Percentiles rank a stretch among this genome's conserved stretches.
Conservation (phyloP, 1,140 invertebrate genomes). For the Thaumetopoea pityocampa region DNA sequence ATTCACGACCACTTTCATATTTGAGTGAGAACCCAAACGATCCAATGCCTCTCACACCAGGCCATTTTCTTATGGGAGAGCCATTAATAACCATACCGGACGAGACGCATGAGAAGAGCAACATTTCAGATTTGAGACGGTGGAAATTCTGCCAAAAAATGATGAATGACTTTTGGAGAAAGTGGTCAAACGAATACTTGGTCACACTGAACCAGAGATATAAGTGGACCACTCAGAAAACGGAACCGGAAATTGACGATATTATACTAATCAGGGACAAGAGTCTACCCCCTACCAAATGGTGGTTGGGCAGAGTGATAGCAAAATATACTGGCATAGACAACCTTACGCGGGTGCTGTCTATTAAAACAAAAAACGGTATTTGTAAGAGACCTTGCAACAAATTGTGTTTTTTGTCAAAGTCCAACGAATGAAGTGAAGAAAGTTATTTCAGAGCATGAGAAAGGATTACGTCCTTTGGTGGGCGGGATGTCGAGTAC, state of each 20-base stretch:
- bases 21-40: slow-evolving; percentile 3
- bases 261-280: neutral
- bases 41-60: neutral
- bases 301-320: neutral
- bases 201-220: neutral
- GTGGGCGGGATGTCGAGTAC: too few species aligned
- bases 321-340: neutral
- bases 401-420: slow-evolving; percentile 8
- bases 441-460: too few species aligned
- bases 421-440: too few species aligned
- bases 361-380: slow-evolving; percentile 4
- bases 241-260: slow-evolving; percentile 1
- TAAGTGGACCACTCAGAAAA: neutral
- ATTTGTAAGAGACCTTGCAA: slow-evolving; percentile 2
- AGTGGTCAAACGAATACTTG: slow-evolving; percentile 1
- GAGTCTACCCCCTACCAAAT: slow-evolving; percentile 1
- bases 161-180: neutral
- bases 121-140: neutral
- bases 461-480: too few species aligned
- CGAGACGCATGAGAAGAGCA: neutral
- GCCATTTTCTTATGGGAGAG: slow-evolving; percentile 1
- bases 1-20: neutral
- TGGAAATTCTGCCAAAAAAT: slow-evolving; percentile 4
- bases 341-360: slow-evolving; percentile 3
- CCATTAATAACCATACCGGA: neutral